phyloP scores from a whole-genome alignment of 2,113 vertebrate genomes.

The Balaeniceps rex region DNA sequence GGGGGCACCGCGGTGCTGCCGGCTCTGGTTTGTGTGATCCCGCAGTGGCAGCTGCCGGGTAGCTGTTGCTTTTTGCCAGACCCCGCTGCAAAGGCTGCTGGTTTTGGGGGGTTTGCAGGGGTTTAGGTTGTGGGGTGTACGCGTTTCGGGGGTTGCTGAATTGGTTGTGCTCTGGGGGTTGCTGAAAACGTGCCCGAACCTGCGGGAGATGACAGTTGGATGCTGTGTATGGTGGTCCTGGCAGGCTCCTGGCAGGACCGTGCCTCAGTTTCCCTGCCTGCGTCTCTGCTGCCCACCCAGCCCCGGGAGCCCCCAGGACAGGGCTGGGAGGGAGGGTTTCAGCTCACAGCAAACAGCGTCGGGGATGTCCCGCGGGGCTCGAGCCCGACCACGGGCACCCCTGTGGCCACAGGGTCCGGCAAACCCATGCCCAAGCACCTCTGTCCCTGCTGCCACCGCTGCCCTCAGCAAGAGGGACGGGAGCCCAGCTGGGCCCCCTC shows the following conservation, averaged over 20 bases:
- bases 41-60: fast-evolving
- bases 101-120: neutral
- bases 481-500: neutral
- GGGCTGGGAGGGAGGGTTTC: neutral
- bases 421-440: fast-evolving
- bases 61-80: neutral
- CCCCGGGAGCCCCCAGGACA: neutral
- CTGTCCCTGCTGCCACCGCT: neutral
- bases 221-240: fast-evolving
- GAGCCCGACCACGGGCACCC: fast-evolving
- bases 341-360: neutral
- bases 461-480: neutral
- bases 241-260: fast-evolving
- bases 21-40: neutral
- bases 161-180: neutral
- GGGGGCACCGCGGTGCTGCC: neutral
- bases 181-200: neutral
- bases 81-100: neutral
- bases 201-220: neutral
- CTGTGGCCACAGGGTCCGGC: neutral
- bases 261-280: neutral
- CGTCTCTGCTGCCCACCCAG: neutral
- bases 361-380: neutral
- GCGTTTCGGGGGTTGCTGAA: neutral
- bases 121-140: neutral